Base-by-base conservation (phyloP, 2,888 invertebrate species). In the Pammene aurita region DNA sequence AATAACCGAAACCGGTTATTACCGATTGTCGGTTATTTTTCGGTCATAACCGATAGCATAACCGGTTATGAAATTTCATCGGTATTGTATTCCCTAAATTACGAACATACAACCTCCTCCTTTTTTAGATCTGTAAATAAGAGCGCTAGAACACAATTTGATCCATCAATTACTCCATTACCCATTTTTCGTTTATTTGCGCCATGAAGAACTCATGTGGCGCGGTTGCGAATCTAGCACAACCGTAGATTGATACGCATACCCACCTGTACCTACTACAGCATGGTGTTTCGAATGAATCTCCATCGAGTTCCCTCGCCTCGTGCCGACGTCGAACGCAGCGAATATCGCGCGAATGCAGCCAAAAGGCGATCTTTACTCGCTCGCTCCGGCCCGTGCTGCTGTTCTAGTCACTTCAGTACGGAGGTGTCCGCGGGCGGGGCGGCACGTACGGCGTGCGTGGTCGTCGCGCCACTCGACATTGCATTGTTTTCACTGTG, bases 381-480 rank as follows among this genome's bases (percentile, higher is more conserved):
- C 76, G 71, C 73, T 72, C 68, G 72, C 72, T 77, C 72, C 76
- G 73, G 70, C 72, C 77, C 70, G 73, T 76, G 71, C 38, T 64
- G 69, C 73, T 68, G 42, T 34, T 34, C 72, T 54, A 42, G 16
- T 65, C 74, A 70, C 78, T 77, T 81, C 86, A 90, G 92, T 91
- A 87, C 84, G 86, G 85, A 85, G 85, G 85, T 80, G 87, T 81
- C 90, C 90, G 89, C 91, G 89, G 90, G 91, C 90, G 91, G 89
- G 90, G 92, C 91, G 91, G 90, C 90, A 89, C 90, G 90, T 85
- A 83, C 83, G 81, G 89, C 88, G 92, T 71, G 71, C 73, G 72
- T 72, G 66, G 70, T 70, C 72, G 67, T 69, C 90, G 81, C 89
- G 92, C 92, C 90, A 91, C 90, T 90, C 92, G 84, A 80, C 75